Percentiles rank a stretch among this genome's conserved stretches.
These are phyloP conservation scores for Danaus melanippus DNA, from an alignment of 1,140 invertebrate genomes.

Conservation along the genomic window DNA sequence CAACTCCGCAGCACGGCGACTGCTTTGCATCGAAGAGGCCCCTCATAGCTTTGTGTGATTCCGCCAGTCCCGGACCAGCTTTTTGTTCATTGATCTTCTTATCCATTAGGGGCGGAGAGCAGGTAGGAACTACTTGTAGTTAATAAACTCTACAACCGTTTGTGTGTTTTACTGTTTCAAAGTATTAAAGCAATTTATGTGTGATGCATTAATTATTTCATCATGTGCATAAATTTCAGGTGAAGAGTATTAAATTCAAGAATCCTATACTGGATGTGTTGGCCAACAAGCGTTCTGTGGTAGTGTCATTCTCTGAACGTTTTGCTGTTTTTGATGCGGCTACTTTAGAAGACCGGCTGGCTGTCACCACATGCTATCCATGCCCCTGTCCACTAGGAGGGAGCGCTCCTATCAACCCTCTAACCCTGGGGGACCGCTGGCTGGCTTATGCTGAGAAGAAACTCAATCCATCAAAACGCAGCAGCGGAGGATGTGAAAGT, in stretches of 20 bases:
- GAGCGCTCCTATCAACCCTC: conserved; percentile 85
- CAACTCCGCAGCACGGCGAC: conserved; percentile 81
- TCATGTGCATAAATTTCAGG: conserved; percentile 46
- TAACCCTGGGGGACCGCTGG: conserved; percentile 89
- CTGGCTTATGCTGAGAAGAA: conserved; percentile 89
- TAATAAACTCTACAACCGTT: background rate
- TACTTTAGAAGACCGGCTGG: conserved; percentile 88
- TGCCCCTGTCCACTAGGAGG: conserved; percentile 78
- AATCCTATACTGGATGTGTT: conserved; percentile 89
- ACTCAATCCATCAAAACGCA: conserved; percentile 84
- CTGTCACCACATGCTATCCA: conserved; percentile 91
- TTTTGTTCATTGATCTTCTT: conserved; percentile 92
- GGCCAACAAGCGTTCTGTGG: conserved; percentile 86
- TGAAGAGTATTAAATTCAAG: conserved; percentile 94
- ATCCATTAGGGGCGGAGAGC: conserved; percentile 90
- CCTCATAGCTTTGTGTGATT: conserved; percentile 90
- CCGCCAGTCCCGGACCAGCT: conserved; percentile 82
- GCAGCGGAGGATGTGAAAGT: conserved; percentile 88
- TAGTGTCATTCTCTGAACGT: conserved; percentile 90
- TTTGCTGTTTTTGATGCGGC: conserved; percentile 93
- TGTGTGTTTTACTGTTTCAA: too few species aligned
- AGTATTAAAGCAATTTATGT: background rate
- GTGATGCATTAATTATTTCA: background rate
- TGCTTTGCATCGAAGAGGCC: conserved; percentile 84
- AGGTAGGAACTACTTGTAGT: conserved; percentile 72